Evolutionary conservation across 2,113 vertebrate species (phyloP).

Genomic region (Oreotrochilus melanogaster): DNA sequence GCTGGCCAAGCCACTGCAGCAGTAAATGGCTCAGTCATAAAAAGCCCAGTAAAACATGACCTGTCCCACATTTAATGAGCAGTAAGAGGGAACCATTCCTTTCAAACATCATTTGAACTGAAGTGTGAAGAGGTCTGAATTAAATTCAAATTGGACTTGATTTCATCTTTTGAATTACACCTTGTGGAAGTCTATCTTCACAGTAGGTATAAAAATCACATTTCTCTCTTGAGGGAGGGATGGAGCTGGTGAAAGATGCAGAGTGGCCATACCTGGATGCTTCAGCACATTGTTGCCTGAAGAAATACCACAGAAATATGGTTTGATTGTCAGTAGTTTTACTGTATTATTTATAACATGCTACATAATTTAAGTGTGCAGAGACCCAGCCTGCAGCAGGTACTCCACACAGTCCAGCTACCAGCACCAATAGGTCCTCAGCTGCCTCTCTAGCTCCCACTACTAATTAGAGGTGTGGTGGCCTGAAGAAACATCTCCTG

Average conservation of each 20-base stretch:
- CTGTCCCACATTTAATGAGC: conserved; percentile 49
- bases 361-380: conserved; percentile 34
- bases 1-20: not conserved
- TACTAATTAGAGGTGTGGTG: not conserved
- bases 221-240: not conserved
- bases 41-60: conserved; percentile 61
- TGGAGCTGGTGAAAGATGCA: not conserved
- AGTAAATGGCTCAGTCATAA: conserved; percentile 55
- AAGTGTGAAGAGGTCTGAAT: conserved; percentile 35
- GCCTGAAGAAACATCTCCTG: not conserved
- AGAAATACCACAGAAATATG: conserved; percentile 43
- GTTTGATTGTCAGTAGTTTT: conserved; percentile 38
- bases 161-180: conserved; percentile 54
- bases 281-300: not conserved
- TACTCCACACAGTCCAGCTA: not conserved
- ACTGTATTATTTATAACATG: not conserved
- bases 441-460: not conserved
- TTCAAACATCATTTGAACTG: conserved; percentile 40
- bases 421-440: accelerated
- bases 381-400: conserved; percentile 7
- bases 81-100: conserved; percentile 49
- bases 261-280: not conserved
- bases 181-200: conserved; percentile 36
- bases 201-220: not conserved
- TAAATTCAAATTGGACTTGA: conserved; percentile 52